These are phyloP conservation scores for Mystacornis crossleyi DNA, from an alignment of 2,113 vertebrate genomes.

Conservation along the genomic window DNA sequence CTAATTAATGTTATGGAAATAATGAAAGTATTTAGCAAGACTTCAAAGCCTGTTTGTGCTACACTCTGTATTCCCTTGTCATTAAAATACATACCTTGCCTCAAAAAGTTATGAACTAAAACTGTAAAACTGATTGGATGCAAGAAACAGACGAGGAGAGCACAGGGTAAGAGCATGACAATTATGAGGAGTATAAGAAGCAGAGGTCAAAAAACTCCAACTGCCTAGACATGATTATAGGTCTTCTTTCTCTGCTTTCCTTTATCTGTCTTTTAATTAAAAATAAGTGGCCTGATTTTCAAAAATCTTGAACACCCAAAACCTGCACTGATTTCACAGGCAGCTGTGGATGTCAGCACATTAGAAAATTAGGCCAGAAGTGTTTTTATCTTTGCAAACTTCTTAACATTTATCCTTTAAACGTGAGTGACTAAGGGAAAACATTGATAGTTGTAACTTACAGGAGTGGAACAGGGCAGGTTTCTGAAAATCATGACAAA, in stretches of 20 bases:
- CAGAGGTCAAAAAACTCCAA: background rate
- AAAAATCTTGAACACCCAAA: background rate
- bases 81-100: background rate
- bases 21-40: background rate
- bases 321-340: background rate
- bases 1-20: background rate
- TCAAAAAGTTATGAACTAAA: background rate
- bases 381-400: background rate
- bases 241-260: background rate
- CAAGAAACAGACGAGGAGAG: background rate
- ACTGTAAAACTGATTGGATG: background rate
- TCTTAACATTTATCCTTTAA: background rate
- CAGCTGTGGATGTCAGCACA: background rate
- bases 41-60: background rate
- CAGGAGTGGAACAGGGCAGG: background rate
- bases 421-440: background rate
- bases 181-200: background rate
- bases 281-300: background rate
- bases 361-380: background rate
- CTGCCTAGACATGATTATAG: background rate
- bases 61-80: background rate
- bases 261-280: slow-evolving; percentile 13
- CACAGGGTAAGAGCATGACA: background rate
- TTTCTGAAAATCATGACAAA: background rate
- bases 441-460: background rate